A percentile compares a stretch with the other conserved stretches of the same genome.
Conservation (phyloP, 1,140 invertebrate species). For the Callitettix versicolor region DNA sequence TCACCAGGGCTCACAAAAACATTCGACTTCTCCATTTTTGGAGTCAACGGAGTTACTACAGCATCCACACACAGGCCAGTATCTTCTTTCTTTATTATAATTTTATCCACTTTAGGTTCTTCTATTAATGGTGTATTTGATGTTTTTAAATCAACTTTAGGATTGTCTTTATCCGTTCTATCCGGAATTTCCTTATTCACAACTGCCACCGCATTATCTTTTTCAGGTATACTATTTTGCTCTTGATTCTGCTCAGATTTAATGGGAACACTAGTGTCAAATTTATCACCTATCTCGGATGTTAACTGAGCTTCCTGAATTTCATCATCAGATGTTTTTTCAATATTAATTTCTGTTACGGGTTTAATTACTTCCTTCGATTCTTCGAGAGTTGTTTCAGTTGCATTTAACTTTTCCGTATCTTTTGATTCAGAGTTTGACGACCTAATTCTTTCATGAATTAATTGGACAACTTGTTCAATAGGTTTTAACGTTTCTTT, state of each 20-base stretch:
- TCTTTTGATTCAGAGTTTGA: background rate
- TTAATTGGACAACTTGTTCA: conserved; percentile 19
- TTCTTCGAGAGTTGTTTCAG: background rate
- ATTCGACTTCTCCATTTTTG: conserved; percentile 17
- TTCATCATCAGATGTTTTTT: conserved; percentile 14
- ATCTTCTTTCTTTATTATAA: conserved; percentile 24
- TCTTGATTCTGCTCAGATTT: too few relatives aligned
- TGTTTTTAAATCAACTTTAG: too few relatives aligned
- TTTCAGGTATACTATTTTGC: too few relatives aligned
- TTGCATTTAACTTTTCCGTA: background rate
- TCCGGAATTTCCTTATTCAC: conserved; percentile 1
- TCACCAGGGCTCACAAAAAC: conserved; percentile 20
- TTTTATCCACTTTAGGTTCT: conserved; percentile 29
- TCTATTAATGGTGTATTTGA: background rate
- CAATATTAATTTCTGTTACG: conserved; percentile 25
- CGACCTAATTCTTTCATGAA: conserved; percentile 17
- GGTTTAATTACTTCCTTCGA: conserved; percentile 25
- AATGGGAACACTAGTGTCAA: conserved; percentile 3
- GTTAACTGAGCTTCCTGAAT: conserved; percentile 5
- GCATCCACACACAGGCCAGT: conserved; percentile 8
- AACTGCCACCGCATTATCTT: background rate
- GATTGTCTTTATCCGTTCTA: too few relatives aligned
- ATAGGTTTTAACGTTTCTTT: conserved; percentile 11
- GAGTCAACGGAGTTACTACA: conserved; percentile 12
- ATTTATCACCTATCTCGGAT: conserved; percentile 32